phyloP scores from a whole-genome alignment of 2,113 vertebrate genomes.

The Trichechus manatus region DNA sequence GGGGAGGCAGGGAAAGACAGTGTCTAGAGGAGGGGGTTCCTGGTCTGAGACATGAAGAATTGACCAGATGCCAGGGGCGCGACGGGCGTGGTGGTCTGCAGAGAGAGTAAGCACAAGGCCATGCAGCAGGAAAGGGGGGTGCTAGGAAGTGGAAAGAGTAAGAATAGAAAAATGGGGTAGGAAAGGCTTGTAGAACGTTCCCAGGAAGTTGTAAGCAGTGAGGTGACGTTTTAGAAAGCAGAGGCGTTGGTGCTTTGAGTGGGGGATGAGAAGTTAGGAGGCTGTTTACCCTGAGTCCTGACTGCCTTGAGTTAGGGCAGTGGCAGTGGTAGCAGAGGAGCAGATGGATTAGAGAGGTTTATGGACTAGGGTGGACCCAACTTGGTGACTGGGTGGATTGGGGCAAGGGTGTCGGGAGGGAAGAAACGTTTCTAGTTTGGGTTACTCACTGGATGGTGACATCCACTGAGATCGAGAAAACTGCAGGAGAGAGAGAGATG shows the following conservation, averaged over 20 bases:
- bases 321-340: not conserved
- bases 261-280: not conserved
- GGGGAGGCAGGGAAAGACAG: too few relatives aligned
- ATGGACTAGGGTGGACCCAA: not conserved
- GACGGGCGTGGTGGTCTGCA: not conserved
- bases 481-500: not conserved
- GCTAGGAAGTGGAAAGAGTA: not conserved
- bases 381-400: not conserved
- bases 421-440: not conserved
- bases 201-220: not conserved
- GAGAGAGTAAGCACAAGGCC: not conserved
- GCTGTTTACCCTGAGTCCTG: not conserved
- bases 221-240: not conserved
- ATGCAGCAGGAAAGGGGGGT: not conserved
- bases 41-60: not conserved
- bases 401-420: not conserved
- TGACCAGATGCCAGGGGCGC: not conserved
- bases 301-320: not conserved
- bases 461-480: not conserved
- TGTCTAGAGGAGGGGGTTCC: not conserved
- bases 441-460: not conserved
- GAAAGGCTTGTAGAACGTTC: too few relatives aligned
- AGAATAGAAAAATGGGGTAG: not conserved
- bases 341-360: not conserved
- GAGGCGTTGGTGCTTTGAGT: not conserved